phyloP scores from a whole-genome alignment of 2,888 invertebrate species.

The Petrophora chlorosata region DNA sequence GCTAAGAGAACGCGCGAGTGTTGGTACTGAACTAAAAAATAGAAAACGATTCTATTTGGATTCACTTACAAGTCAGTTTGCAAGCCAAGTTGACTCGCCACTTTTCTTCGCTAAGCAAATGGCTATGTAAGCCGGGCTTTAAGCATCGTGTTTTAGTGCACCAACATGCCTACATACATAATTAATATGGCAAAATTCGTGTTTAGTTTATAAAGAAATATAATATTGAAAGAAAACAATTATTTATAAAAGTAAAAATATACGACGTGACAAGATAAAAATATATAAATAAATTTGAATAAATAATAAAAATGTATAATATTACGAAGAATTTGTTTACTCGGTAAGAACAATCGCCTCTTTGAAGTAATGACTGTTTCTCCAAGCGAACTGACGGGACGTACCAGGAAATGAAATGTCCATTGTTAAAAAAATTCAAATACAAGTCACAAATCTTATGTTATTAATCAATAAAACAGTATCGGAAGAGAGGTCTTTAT shows the following conservation, averaged over 20 bases:
- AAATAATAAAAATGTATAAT: constrained; percentile 79
- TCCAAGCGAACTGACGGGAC: constrained; percentile 93
- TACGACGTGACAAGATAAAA: constrained; percentile 63
- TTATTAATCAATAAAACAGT: constrained; percentile 1
- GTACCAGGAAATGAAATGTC: constrained; percentile 68
- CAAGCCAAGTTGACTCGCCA: too few species aligned
- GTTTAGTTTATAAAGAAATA: constrained; percentile 34
- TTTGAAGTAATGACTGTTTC: constrained; percentile 98
- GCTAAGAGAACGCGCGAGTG: too few species aligned
- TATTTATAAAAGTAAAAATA: constrained; percentile 44
- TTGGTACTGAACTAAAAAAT: too few species aligned
- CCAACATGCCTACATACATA: constrained; percentile 71
- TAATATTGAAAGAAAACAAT: constrained; percentile 40
- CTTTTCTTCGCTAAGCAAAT: too few species aligned
- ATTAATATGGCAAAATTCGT: constrained; percentile 53
- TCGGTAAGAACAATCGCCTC: constrained; percentile 95
- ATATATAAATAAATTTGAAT: constrained; percentile 70
- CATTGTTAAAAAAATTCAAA: constrained; percentile 57
- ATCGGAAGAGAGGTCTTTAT: background rate
- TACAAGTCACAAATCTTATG: constrained; percentile 29
- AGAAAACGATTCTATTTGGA: too few species aligned
- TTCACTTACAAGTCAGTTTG: too few species aligned
- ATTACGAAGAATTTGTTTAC: constrained; percentile 83
- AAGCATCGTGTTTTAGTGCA: constrained; percentile 63
- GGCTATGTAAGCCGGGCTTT: too few species aligned